These are phyloP conservation scores for Saguinus midas DNA, from an alignment of 2,113 vertebrate genomes.

Conservation along the genomic window DNA sequence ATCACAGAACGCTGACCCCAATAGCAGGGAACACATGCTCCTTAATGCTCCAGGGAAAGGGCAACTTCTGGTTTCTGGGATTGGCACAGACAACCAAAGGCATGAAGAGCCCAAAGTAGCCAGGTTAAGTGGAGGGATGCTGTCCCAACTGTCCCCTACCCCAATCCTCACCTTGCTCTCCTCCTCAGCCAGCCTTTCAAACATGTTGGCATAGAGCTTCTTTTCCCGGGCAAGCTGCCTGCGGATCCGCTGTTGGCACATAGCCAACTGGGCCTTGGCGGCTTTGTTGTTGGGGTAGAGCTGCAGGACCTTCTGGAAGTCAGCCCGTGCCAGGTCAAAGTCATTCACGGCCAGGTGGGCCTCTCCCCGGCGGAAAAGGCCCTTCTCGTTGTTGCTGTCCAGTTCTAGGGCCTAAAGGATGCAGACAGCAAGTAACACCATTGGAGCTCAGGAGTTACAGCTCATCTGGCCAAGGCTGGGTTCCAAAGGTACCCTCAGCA, in stretches of 20 bases:
- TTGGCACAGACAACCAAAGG: background rate
- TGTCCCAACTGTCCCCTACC: background rate
- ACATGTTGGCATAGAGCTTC: conserved; percentile 98
- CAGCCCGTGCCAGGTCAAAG: conserved; percentile 90
- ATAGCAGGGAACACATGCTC: background rate
- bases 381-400: conserved; percentile 94
- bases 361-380: conserved; percentile 95
- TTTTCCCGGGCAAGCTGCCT: conserved; percentile 96
- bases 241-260: conserved; percentile 93
- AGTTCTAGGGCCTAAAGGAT: conserved; percentile 89
- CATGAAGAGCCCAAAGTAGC: background rate
- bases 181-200: conserved; percentile 93
- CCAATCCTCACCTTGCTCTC: conserved; percentile 88
- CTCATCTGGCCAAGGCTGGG: background rate
- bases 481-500: background rate
- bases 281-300: conserved; percentile 97
- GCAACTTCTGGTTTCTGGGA: background rate
- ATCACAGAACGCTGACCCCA: background rate
- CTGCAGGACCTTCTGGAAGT: conserved; percentile 93
- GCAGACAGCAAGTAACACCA: background rate
- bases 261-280: conserved; percentile 90
- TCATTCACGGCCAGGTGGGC: conserved; percentile 93
- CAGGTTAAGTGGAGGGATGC: background rate
- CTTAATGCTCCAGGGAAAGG: background rate
- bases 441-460: background rate